Evolutionary conservation across 2,888 invertebrate species (phyloP).

Genomic region (Ophion slaviceki): DNA sequence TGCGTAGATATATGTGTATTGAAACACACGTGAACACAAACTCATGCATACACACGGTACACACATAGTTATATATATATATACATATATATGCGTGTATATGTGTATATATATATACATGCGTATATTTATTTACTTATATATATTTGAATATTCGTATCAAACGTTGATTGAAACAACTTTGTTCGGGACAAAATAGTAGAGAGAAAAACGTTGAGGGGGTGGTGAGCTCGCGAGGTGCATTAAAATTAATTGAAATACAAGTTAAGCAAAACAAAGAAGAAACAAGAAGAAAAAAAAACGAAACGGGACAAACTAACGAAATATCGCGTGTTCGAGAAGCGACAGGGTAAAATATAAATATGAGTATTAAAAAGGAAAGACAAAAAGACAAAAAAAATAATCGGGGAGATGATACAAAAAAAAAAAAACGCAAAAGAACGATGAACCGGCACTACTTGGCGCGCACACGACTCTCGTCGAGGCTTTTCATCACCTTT

Average conservation of each 20-base stretch:
- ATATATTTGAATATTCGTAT: slow-evolving; percentile 50
- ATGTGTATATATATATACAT: slow-evolving; percentile 16
- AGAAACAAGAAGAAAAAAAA: not conserved
- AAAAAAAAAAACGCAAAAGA: slow-evolving; percentile 13
- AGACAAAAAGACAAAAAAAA: slow-evolving; percentile 18
- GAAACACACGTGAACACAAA: not conserved
- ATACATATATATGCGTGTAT: slow-evolving; percentile 6
- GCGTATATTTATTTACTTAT: slow-evolving; percentile 41
- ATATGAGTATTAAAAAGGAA: slow-evolving; percentile 33
- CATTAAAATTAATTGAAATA: slow-evolving; percentile 28
- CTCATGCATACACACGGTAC: not conserved
- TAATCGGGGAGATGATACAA: slow-evolving; percentile 25
- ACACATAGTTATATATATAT: not conserved
- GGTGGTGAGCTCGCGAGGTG: slow-evolving; percentile 52
- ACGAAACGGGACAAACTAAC: slow-evolving; percentile 29
- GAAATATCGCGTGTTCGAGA: slow-evolving; percentile 43
- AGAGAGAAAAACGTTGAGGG: slow-evolving; percentile 60
- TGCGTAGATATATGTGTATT: not conserved
- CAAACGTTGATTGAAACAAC: slow-evolving; percentile 53
- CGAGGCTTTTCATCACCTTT: slow-evolving; percentile 50
- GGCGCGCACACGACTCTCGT: slow-evolving; percentile 50
- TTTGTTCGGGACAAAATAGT: slow-evolving; percentile 64
- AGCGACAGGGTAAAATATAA: slow-evolving; percentile 62
- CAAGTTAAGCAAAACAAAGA: slow-evolving; percentile 1
- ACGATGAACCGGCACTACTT: slow-evolving; percentile 25